Evolutionary conservation across 92 coral and sea anemone genomes (phyloP), one percentile per base, ranked within the genome.

Genomic region (Pocillopora grandis): DNA sequence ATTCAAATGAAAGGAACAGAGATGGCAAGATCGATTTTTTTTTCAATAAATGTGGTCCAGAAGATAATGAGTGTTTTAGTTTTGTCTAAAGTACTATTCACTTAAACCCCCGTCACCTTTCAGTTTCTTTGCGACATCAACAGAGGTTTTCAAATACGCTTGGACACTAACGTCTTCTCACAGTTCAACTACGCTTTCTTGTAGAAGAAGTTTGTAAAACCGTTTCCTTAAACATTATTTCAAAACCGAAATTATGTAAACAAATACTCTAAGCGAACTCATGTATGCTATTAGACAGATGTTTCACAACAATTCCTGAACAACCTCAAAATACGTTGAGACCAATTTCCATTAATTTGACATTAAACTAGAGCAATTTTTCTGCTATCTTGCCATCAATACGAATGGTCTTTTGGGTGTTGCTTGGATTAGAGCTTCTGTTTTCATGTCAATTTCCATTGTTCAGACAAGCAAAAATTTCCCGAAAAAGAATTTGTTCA

Each of bases 401-500:
- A 70, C 59, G 77, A 58, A 71, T 81, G 85, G 65, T 69, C 85
- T 81, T 81, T 81, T 81, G 85, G 85, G 85, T 81, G 85, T 81
- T 71, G 78, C 61, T 81, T 19, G 19, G 78, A 11, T 70, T 3
- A 17, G 18, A 58, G 35, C n/a, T 65, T 71, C 83, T 91, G 95
- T 94, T 93, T 89, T 92, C 89, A 87, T 94, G 98, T 91, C 98
- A 94, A 91, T 87, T 86, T 94, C 94, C 81, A 94, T 94, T 94
- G 98, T 94, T 92, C 93, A 71, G 72, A 91, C 88, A 67, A 58
- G 93, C 78, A 89, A 91, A 87, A 82, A 71, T 89, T 93, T 94
- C 87, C 63, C 91, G 90, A 85, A 81, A 86, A 89, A 87, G 90
- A 92, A 92, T 87, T 82, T 27, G 64, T 8, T 63, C 64, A 18